Conservation (phyloP, 2,113 vertebrate genomes). For the Odocoileus hemionus region DNA sequence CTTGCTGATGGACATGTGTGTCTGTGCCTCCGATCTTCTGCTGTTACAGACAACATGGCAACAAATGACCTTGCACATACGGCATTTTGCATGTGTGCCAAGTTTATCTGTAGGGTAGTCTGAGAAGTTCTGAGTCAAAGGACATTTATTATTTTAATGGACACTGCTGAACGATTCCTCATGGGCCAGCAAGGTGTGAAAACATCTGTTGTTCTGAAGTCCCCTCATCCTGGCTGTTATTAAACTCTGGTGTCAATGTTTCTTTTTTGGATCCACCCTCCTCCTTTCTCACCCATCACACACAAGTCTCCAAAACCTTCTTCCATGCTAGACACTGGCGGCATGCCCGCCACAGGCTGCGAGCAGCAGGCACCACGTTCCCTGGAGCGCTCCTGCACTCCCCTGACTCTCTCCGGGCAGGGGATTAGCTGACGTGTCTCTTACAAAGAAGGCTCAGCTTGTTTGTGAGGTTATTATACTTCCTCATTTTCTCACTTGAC, state of each 20-base stretch:
- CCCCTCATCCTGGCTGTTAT: neutral
- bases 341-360: accelerated
- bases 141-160: neutral
- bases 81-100: no score
- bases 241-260: neutral
- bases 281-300: no score
- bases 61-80: accelerated
- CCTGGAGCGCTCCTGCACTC: accelerated
- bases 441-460: no score
- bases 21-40: neutral
- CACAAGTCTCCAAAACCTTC: neutral
- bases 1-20: accelerated
- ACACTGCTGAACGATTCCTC: neutral
- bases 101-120: no score
- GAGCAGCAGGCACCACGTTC: neutral
- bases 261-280: neutral
- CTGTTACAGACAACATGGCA: neutral
- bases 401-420: neutral
- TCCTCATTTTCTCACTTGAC: no score
- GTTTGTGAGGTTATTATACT: accelerated
- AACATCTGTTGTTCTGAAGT: neutral
- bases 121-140: neutral
- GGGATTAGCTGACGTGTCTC: neutral
- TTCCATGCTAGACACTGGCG: accelerated
- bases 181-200: neutral